phyloP scores from a whole-genome alignment of 2,797 vertebrate species.

The Chelon labrosus region DNA sequence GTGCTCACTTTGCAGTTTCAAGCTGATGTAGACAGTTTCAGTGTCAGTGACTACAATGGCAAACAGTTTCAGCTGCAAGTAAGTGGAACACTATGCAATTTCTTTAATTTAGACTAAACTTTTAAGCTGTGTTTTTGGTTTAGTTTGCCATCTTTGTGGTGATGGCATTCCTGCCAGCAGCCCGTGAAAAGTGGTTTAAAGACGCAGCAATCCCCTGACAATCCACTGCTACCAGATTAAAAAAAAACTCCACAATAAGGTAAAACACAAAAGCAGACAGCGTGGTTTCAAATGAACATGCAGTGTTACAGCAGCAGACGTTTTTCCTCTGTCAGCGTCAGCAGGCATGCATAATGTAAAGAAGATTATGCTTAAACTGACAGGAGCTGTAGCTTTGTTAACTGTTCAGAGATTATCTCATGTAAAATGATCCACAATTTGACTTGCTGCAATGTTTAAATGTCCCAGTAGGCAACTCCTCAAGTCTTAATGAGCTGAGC shows the following conservation, averaged over 20 bases:
- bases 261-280: conserved; percentile 15
- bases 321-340: conserved; percentile 16
- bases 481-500: conserved; percentile 71
- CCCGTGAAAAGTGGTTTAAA: neutral
- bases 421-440: conserved; percentile 15
- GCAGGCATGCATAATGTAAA: conserved; percentile 16
- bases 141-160: neutral
- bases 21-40: neutral
- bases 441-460: conserved; percentile 22
- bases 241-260: neutral
- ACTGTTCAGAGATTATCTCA: conserved; percentile 25
- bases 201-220: neutral
- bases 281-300: neutral
- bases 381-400: conserved; percentile 1
- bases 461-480: conserved; percentile 42
- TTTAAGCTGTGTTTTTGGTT: neutral
- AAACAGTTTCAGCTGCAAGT: neutral
- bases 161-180: neutral
- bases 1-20: neutral
- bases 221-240: too few species aligned
- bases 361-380: conserved; percentile 15
- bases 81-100: conserved; percentile 10
- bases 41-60: neutral
- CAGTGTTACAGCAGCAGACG: conserved; percentile 1
- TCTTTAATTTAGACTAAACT: conserved; percentile 2